These are phyloP conservation scores for Orbicella faveolata DNA, from an alignment of 64 coral and sea anemone species.

Conservation along the genomic window DNA sequence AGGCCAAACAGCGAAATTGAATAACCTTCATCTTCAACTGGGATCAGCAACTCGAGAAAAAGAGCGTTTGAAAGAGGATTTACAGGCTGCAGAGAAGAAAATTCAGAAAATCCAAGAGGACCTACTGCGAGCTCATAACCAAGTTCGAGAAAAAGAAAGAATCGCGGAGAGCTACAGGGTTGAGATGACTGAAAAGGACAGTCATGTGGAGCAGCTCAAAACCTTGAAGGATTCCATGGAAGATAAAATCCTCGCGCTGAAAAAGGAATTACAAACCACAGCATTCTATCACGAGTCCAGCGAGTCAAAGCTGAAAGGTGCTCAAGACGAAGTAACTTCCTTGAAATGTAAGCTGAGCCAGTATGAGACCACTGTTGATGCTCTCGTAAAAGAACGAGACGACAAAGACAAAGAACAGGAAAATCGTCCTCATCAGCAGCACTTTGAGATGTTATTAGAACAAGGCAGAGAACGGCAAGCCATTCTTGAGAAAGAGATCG, in stretches of 20 bases:
- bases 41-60: neutral
- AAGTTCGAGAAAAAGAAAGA: slow-evolving; percentile 34
- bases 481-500: slow-evolving; percentile 26
- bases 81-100: neutral
- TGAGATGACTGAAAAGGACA: slow-evolving; percentile 18
- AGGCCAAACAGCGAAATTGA: slow-evolving; percentile 1
- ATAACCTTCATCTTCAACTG: neutral
- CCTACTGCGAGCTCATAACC: neutral
- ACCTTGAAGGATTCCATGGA: neutral
- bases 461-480: slow-evolving; percentile 21
- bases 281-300: slow-evolving; percentile 24
- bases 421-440: neutral
- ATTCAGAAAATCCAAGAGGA: slow-evolving; percentile 32
- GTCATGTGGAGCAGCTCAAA: slow-evolving; percentile 28
- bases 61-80: slow-evolving; percentile 17
- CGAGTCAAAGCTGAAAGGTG: slow-evolving; percentile 11
- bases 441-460: neutral
- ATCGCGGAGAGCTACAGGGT: slow-evolving; percentile 12
- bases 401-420: neutral
- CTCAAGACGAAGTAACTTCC: slow-evolving; percentile 27
- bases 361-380: slow-evolving; percentile 4
- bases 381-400: slow-evolving; percentile 30
- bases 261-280: slow-evolving; percentile 42
- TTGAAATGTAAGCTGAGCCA: slow-evolving; percentile 26
- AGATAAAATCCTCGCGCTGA: neutral